A percentile compares a stretch with the other conserved stretches of the same genome.
These are phyloP conservation scores for Thamnaconus septentrionalis DNA, from an alignment of 2,113 vertebrate genomes.

Conservation along the genomic window DNA sequence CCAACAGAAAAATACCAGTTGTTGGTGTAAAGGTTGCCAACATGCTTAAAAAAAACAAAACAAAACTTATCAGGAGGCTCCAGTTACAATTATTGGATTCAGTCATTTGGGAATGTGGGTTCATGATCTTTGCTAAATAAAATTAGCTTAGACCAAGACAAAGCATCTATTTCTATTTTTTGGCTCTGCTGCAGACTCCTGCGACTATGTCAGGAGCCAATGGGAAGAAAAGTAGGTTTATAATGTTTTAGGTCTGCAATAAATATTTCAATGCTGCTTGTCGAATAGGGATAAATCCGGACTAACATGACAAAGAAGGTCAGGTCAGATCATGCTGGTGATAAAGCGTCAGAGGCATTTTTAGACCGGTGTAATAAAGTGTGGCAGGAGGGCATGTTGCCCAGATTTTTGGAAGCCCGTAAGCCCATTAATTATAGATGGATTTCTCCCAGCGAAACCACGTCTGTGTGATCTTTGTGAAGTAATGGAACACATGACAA, in stretches of 20 bases:
- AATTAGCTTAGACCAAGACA: neutral
- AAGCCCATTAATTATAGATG: slow-evolving; percentile 55
- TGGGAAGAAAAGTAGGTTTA: neutral
- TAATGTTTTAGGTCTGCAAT: neutral
- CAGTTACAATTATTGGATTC: no score
- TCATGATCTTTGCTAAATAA: neutral
- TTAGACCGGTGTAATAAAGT: slow-evolving; percentile 37
- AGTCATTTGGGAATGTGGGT: no score
- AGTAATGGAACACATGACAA: slow-evolving; percentile 55
- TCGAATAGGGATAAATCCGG: slow-evolving; percentile 14
- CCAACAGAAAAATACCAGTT: neutral
- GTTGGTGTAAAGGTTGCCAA: neutral
- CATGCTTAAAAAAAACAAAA: no score
- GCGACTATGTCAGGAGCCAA: neutral
- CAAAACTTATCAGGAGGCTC: neutral
- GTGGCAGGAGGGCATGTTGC: slow-evolving; percentile 40
- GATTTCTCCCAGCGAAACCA: slow-evolving; percentile 30
- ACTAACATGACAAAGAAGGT: slow-evolving; percentile 17
- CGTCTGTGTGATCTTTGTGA: slow-evolving; percentile 53
- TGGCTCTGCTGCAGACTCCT: neutral
- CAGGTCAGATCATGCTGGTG: slow-evolving; percentile 22
- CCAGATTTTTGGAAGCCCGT: slow-evolving; percentile 46
- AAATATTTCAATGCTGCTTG: slow-evolving; percentile 16
- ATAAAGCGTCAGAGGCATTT: slow-evolving; percentile 34
- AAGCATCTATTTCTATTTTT: neutral